These are phyloP conservation scores for Phrynocephalus vlangalii DNA, from an alignment of 2,797 vertebrate genomes.

Conservation along the genomic window DNA sequence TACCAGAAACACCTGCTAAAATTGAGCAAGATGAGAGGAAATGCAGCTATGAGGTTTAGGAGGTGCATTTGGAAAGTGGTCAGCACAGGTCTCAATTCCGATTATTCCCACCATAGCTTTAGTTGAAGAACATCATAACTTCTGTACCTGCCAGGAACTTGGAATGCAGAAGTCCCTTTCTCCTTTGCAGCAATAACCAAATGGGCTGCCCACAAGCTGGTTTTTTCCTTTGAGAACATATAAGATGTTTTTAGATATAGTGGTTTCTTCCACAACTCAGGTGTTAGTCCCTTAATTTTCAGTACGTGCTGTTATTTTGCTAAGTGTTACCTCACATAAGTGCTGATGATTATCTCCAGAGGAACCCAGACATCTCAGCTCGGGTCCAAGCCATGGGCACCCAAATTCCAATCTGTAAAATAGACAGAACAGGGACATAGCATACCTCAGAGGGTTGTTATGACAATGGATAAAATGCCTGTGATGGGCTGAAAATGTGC, in stretches of 20 bases:
- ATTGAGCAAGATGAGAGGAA: constrained; percentile 55
- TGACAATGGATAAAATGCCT: constrained; percentile 1
- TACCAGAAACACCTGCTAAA: constrained; percentile 75
- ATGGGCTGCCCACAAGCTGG: not conserved
- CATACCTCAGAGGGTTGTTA: not conserved
- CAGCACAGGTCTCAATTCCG: not conserved
- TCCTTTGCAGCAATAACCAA: not conserved
- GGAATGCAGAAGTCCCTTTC: not conserved
- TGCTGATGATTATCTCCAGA: too few species aligned
- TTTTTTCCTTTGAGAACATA: constrained; percentile 5
- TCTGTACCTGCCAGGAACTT: not conserved
- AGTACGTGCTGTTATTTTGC: not conserved
- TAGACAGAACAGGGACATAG: too few species aligned
- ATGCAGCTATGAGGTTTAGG: not conserved
- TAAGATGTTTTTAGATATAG: not conserved
- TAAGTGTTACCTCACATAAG: not conserved
- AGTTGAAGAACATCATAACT: not conserved
- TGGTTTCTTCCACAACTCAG: not conserved
- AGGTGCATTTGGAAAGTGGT: not conserved
- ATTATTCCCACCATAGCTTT: not conserved
- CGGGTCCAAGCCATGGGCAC: not conserved
- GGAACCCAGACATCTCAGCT: not conserved
- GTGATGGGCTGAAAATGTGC: constrained; percentile 20
- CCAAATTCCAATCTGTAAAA: not conserved
- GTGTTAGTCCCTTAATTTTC: not conserved